Conservation (phyloP, 2,888 invertebrate genomes). For the Baccha elongata region DNA sequence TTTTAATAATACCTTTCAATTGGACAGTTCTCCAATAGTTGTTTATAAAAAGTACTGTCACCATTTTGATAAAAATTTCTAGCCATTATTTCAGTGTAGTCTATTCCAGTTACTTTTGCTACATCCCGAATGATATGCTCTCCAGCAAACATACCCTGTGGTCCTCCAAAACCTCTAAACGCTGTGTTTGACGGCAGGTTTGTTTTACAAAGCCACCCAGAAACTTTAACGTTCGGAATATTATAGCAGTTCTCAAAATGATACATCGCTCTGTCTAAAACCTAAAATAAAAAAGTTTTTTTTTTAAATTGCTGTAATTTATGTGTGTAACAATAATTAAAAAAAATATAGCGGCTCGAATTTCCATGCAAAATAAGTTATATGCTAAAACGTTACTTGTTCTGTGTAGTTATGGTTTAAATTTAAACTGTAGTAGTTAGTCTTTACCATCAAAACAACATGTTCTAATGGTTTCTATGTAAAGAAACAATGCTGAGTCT, state of each 20-base stretch:
- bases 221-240: constrained; percentile 88
- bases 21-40: constrained; percentile 88
- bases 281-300: no score
- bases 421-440: no score
- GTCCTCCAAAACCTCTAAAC: constrained; percentile 95
- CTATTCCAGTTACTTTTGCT: constrained; percentile 87
- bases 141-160: constrained; percentile 94
- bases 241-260: constrained; percentile 93
- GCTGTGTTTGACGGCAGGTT: constrained; percentile 96
- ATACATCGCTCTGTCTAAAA: constrained; percentile 91
- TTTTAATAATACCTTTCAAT: constrained; percentile 81
- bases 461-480: no score
- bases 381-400: no score
- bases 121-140: constrained; percentile 91
- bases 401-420: no score
- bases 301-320: no score
- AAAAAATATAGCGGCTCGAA: no score
- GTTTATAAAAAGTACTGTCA: constrained; percentile 90
- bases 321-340: no score
- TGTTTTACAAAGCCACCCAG: constrained; percentile 91
- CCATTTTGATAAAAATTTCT: constrained; percentile 92
- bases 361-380: no score
- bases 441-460: no score
- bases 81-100: constrained; percentile 86
- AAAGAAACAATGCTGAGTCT: no score